phyloP scores from a whole-genome alignment of 2,888 invertebrate species.

The Alentia gelatinosa region DNA sequence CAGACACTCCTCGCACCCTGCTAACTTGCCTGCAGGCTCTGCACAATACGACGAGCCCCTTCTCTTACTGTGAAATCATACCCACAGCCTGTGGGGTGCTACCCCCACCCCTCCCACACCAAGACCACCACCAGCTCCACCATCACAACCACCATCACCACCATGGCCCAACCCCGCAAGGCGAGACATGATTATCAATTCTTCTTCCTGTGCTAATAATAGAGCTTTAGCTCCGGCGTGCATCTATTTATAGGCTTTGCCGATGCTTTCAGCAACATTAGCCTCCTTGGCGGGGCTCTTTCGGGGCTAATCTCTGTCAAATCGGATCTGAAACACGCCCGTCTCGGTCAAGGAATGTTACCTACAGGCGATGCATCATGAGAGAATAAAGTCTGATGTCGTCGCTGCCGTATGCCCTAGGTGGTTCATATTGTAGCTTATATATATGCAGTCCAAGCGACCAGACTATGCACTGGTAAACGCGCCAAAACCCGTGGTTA shows the following conservation, averaged over 20 bases:
- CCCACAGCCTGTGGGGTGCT: too few species aligned
- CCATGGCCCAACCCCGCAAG: neutral
- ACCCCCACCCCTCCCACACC: neutral
- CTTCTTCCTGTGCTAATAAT: conserved; percentile 29
- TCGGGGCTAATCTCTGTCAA: neutral
- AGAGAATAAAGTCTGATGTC: too few species aligned
- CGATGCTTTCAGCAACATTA: conserved; percentile 13
- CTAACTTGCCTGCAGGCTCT: too few species aligned
- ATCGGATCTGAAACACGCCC: neutral
- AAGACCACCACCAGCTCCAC: too few species aligned
- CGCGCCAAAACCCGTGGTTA: too few species aligned
- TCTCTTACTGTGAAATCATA: neutral
- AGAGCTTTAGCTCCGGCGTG: neutral
- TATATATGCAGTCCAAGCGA: too few species aligned
- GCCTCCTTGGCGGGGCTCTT: neutral
- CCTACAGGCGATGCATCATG: neutral
- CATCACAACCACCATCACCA: neutral
- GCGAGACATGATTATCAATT: conserved; percentile 30
- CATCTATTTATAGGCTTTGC: conserved; percentile 8
- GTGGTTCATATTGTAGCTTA: too few species aligned
- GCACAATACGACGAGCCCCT: neutral
- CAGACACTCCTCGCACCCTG: neutral
- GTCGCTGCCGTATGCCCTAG: too few species aligned
- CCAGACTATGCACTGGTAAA: too few species aligned
- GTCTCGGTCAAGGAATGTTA: neutral